Base-by-base conservation (phyloP, 2,888 invertebrate genomes). In the Chymomyza fuscimana region DNA sequence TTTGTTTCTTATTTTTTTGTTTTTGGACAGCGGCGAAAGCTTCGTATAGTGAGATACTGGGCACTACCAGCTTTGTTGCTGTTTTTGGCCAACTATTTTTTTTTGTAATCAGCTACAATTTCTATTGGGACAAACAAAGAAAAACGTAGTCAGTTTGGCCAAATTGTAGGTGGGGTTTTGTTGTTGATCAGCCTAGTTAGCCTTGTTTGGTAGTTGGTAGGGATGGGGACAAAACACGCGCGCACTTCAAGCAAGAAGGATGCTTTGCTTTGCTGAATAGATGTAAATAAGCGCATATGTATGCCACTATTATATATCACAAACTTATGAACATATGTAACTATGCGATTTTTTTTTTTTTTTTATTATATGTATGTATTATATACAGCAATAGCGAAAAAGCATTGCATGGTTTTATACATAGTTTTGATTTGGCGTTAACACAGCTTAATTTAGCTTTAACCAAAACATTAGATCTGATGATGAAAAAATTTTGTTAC, bases 41-140 rank as follows among this genome's bases (percentile, higher is more conserved):
- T 58, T 22, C 1, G 25, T 6, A 29, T 56, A 19, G 58, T 46
- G 22, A 25, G 29, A 29, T 12, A 58, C 25, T 58, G 4, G 58
- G 40, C 40, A 46, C 40, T 32, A 32, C 32, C 12, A 12, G 40
- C 58, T 58, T 58, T 7, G 15, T 9, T 58, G 58, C 58, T 12
- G 58, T 19, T 58, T 19, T 54, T 19, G 52, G 52, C 52, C 52
- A 54, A 4, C 7, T 16, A 54, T 54, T 54, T 19, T 5, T 15
- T 9, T n/a, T 54, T 54, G 25, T 19, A 50, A 62, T 50, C 62
- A 50, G 50, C 67, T 80, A 63, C 66, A 72, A 67, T 80, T 70
- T 75, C 61, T 65, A 72, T 67, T 65, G 60, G 63, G 40, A 52
- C 68, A 70, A 70, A 77, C 78, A 74, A 80, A 80, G 63, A 72